phyloP scores from a whole-genome alignment of 2,797 vertebrate genomes.

The Cirrhinus molitorella region DNA sequence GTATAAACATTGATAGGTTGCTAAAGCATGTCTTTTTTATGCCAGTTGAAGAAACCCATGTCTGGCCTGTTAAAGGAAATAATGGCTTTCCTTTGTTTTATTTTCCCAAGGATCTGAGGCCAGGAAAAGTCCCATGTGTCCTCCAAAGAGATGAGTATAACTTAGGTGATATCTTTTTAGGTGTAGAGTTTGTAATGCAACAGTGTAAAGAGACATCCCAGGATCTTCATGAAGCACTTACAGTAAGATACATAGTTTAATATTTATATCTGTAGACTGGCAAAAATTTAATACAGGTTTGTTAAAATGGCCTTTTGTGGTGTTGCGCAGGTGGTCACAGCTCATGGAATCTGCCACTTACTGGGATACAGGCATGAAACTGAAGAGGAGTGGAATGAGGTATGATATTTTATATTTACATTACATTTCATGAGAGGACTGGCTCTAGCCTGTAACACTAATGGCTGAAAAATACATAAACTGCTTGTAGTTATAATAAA shows the following conservation, averaged over 20 bases:
- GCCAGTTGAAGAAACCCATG: neutral
- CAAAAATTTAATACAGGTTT: neutral
- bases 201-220: slow-evolving; percentile 80
- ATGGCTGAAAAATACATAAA: neutral
- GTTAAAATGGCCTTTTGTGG: neutral
- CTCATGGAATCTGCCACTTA: slow-evolving; percentile 94
- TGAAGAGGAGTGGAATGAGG: slow-evolving; percentile 86
- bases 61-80: neutral
- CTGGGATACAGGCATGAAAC: slow-evolving; percentile 91
- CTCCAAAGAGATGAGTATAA: slow-evolving; percentile 83
- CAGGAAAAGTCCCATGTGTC: slow-evolving; percentile 84
- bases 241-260: slow-evolving; percentile 72
- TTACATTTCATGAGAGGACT: neutral
- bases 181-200: slow-evolving; percentile 89
- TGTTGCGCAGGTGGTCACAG: slow-evolving; percentile 82
- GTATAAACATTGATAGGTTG: neutral
- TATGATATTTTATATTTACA: slow-evolving; percentile 61
- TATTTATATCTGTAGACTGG: neutral
- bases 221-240: slow-evolving; percentile 81
- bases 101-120: slow-evolving; percentile 78
- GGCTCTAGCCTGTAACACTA: neutral
- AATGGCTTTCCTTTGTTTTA: neutral
- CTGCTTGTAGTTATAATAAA: no score
- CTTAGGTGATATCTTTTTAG: slow-evolving; percentile 91
- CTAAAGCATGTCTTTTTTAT: neutral